Percentiles rank a stretch among this genome's conserved stretches.
These are phyloP conservation scores for Australoheros facetus DNA, from an alignment of 2,797 vertebrate species.

Conservation along the genomic window DNA sequence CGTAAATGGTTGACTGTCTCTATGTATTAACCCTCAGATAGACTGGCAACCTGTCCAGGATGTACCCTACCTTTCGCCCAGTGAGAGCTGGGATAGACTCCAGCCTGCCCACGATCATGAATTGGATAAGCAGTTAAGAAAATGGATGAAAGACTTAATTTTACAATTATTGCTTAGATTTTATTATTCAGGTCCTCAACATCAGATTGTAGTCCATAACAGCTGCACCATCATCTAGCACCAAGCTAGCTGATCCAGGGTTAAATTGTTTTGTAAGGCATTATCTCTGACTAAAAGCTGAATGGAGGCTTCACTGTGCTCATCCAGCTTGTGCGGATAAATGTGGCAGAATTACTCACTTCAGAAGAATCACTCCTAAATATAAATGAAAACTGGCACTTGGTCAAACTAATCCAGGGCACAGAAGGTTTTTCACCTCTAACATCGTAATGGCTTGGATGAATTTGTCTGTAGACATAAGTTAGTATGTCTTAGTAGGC, in stretches of 20 bases:
- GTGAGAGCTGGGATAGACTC: not conserved
- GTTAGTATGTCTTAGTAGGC: too few relatives aligned
- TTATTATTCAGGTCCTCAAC: not conserved
- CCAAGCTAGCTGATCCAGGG: not conserved
- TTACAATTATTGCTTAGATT: not conserved
- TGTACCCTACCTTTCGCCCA: not conserved
- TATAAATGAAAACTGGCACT: too few relatives aligned
- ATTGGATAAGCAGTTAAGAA: not conserved
- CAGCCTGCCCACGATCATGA: not conserved
- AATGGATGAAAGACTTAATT: not conserved
- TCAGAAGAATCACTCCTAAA: too few relatives aligned
- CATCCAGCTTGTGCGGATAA: too few relatives aligned
- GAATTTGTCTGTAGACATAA: too few relatives aligned
- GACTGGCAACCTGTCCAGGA: not conserved
- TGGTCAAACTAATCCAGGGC: too few relatives aligned
- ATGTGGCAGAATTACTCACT: too few relatives aligned
- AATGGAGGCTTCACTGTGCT: not conserved
- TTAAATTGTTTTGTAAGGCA: not conserved
- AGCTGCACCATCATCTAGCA: not conserved
- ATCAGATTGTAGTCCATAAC: not conserved
- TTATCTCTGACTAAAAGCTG: not conserved
- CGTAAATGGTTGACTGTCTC: not conserved
- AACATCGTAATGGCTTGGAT: too few relatives aligned
- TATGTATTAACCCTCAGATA: not conserved
- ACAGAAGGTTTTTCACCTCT: too few relatives aligned